Evolutionary conservation across 2,797 vertebrate species (phyloP).

Genomic region (Sebastes variabilis): DNA sequence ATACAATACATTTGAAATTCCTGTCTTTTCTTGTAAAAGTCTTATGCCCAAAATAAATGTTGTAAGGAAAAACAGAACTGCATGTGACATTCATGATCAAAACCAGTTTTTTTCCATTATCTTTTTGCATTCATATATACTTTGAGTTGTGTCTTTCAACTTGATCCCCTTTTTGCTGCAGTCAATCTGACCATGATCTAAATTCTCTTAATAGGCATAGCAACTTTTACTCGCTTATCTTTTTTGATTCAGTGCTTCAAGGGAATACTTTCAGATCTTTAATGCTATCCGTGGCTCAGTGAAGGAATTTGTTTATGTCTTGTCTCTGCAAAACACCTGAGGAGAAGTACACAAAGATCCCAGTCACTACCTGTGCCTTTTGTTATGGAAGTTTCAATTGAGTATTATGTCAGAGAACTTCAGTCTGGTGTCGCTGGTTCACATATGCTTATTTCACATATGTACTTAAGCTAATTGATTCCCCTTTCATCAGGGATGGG

Average conservation of each 20-base stretch:
- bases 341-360: slow-evolving; percentile 10
- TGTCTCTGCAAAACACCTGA: slow-evolving; percentile 7
- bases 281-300: neutral
- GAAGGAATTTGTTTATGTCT: neutral
- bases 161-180: neutral
- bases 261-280: slow-evolving; percentile 25
- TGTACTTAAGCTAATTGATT: neutral
- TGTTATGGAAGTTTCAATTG: slow-evolving; percentile 36
- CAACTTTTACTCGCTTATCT: neutral
- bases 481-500: neutral
- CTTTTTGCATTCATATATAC: neutral
- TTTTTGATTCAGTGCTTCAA: slow-evolving; percentile 1
- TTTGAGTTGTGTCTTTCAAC: neutral
- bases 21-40: neutral
- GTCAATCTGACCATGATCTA: neutral
- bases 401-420: neutral
- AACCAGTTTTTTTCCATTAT: neutral
- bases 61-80: neutral
- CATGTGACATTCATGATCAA: neutral
- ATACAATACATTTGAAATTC: slow-evolving; percentile 16
- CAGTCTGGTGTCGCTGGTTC: neutral
- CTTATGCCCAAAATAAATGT: neutral
- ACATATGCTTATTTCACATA: neutral
- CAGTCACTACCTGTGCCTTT: neutral
- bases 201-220: slow-evolving; percentile 2